phyloP scores from a whole-genome alignment of 2,113 vertebrate species.

The Platysteira castanea region DNA sequence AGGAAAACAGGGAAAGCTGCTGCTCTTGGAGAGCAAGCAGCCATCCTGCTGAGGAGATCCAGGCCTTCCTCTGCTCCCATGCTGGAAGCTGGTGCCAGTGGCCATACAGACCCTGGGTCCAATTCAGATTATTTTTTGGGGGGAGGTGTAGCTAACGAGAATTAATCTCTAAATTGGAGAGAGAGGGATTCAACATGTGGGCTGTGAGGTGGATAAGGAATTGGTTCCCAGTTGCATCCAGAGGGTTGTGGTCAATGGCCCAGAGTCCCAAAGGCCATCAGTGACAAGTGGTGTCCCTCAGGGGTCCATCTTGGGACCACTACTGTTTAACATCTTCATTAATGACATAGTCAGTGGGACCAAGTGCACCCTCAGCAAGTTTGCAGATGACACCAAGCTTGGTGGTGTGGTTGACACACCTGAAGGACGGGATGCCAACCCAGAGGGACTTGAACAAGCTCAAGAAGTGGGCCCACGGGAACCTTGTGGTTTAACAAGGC shows the following conservation, averaged over 20 bases:
- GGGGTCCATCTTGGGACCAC: fast-evolving
- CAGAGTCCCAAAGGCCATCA: not conserved
- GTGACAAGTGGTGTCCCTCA: not conserved
- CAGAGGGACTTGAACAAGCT: not conserved
- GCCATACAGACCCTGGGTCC: not conserved
- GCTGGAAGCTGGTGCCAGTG: not conserved
- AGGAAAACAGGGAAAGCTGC: not conserved
- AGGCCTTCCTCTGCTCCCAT: not conserved
- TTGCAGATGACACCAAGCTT: not conserved
- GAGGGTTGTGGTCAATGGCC: not conserved
- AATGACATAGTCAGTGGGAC: not conserved
- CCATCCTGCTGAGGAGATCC: not conserved
- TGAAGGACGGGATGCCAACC: not conserved
- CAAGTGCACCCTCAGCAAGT: not conserved
- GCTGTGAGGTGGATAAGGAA: not conserved
- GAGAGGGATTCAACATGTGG: not conserved
- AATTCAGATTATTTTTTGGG: not conserved
- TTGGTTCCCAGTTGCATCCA: not conserved
- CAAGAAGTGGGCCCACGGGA: not conserved
- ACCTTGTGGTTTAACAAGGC: not conserved
- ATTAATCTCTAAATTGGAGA: not conserved
- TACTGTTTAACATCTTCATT: not conserved
- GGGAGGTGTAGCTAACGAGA: not conserved
- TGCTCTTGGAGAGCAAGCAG: not conserved
- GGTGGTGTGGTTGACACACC: no score